Percentiles rank a stretch among this genome's conserved stretches.
Conservation (phyloP, 2,888 invertebrate species). For the Hemicrepidius hirtus region DNA sequence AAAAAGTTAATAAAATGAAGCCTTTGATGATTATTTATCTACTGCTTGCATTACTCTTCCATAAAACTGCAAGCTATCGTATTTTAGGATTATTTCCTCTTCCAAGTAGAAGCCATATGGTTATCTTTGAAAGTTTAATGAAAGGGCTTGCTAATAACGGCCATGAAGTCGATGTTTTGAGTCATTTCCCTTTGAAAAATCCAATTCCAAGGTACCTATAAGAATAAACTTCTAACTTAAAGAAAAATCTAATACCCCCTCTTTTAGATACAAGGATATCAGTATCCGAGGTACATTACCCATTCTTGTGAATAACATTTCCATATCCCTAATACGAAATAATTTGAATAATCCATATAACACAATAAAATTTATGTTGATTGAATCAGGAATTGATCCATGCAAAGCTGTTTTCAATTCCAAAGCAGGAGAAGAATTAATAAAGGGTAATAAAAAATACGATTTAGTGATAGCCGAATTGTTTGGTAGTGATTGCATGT, state of each 20-base stretch:
- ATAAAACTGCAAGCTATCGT: no score
- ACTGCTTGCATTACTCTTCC: no score
- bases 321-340: conserved; percentile 30
- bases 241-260: background rate
- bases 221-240: background rate
- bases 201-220: conserved; percentile 49
- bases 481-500: conserved; percentile 77
- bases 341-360: background rate
- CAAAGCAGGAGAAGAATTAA: conserved; percentile 56
- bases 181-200: conserved; percentile 73
- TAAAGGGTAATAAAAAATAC: conserved; percentile 69
- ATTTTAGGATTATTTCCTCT: conserved; percentile 75
- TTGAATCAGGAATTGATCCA: conserved; percentile 37
- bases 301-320: conserved; percentile 47
- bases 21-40: no score
- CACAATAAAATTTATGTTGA: conserved; percentile 42
- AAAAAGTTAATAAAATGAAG: no score
- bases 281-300: conserved; percentile 50
- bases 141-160: conserved; percentile 73
- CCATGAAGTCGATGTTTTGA: conserved; percentile 75
- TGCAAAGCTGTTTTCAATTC: conserved; percentile 63
- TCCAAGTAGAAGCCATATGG: conserved; percentile 73
- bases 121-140: conserved; percentile 73
- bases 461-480: conserved; percentile 77
- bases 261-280: conserved; percentile 56